Base-by-base conservation (phyloP, 2,797 vertebrate species). In the Chelon labrosus region DNA sequence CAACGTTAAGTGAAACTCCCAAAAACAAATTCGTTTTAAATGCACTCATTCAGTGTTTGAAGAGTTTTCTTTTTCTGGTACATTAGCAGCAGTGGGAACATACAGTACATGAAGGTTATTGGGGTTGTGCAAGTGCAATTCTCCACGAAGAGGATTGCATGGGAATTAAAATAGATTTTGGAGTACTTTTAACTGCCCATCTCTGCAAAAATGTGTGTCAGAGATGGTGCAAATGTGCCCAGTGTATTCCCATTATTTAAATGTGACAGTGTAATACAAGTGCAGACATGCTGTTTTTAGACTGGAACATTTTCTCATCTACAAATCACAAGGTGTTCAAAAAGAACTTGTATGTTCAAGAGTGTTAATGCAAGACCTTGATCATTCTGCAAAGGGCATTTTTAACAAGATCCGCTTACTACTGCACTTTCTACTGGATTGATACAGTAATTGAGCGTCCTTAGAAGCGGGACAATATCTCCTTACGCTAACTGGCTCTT, bases 181-280 rank as follows among this genome's bases (percentile, higher is more conserved):
- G 81, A 79, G 79, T 65, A 57, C 31, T 42, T 71, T 72, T 51
- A 68, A 53, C 8, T 55, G 49, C 8, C 1, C 10, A 50, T 71
- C 10, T 17, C 25, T 10, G 20, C 10, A 61, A 58, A 61, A 58
- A 22, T 72, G 14, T 57, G 60, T 46, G 38, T 19, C 54, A 35
- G 10, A 56, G 49, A 60, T 35, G n/a, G 5, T 35, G 31, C 13
- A 61, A 16, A 54, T 67, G 51, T 13, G 19, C 22, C 25, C 37
- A 52, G 9, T 10, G 42, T 13, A 41, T 10, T 41, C 39, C 39
- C 39, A 11, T 41, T 41, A 41, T 41, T 41, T 35, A 8, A 35
- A 35, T 35, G 31, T 35, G 31, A 7, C 7, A 7, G 31, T 35
- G 39, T 11, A 12, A 41, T n/a, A 19, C 1, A 38, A 14, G 10